Evolutionary conservation across 2,888 invertebrate genomes (phyloP), one percentile per base, ranked within the genome.

Genomic region (Chymomyza caudatula): DNA sequence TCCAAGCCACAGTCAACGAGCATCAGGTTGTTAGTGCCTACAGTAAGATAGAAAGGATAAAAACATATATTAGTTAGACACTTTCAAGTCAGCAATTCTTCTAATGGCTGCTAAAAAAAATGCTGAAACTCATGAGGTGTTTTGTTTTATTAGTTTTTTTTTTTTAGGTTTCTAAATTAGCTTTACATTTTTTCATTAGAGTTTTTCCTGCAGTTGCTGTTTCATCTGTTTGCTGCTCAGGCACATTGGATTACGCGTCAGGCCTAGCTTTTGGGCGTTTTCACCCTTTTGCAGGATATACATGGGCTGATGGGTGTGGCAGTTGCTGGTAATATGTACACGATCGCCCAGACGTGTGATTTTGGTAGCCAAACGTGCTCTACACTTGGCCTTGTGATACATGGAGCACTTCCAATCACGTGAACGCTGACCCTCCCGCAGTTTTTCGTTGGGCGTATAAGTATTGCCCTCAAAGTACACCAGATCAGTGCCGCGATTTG

Each of bases 351-450:
- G 49, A 3, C 62, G 29, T 3, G 82, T 80, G 8, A 76, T 63
- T 42, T 83, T 87, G 4, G 90, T 90, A 2, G 87, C 88, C 3
- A 90, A 69, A 11, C 90, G 78, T 0, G 90, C 89, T 1, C 88
- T 84, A 57, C 90, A 90, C 66, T 88, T 89, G 5, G 85, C 86
- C 70, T 88, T 90, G 66, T 90, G 89, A 65, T 90, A 90, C 88
- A 90, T 88, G 4, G 90, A 89, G 71, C 90, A 90, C 62, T 90
- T 90, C 89, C 89, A 90, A 61, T 89, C 89, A 0, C 90, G 86
- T 4, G 88, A 87, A 13, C 81, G 84, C 37, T 88, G 88, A 3
- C 88, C 89, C 13, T 80, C 82, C 19, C 85, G 83, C 23, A 79
- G 63, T 74, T 88, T 90, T 51, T 89, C 89, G 61, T 90, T 90